Evolutionary conservation across 2,113 vertebrate genomes (phyloP).

Genomic region (Cynoglossus semilaevis): DNA sequence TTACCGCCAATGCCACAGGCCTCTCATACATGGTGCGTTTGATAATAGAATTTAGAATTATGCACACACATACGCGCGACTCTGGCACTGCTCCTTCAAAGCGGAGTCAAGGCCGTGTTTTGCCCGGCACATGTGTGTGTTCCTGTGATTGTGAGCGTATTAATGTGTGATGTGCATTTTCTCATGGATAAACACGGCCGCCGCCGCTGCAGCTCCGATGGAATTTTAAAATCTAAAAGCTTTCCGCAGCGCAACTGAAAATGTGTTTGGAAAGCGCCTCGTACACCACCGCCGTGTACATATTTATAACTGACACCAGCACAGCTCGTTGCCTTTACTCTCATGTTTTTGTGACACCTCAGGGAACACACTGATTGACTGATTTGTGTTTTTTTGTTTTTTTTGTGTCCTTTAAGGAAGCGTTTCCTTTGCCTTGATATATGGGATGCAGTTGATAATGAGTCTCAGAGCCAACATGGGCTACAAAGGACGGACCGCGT

Average conservation of each 20-base stretch:
- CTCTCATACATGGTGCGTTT: conserved; percentile 60
- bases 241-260: conserved; percentile 13
- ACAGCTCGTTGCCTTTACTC: too few species aligned
- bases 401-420: too few species aligned
- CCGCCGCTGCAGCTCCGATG: conserved; percentile 13
- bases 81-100: conserved; percentile 58
- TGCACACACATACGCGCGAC: conserved; percentile 39
- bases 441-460: too few species aligned
- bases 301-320: too few species aligned
- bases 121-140: conserved; percentile 33
- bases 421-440: too few species aligned
- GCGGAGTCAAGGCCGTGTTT: conserved; percentile 47
- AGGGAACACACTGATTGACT: too few species aligned
- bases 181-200: conserved; percentile 41
- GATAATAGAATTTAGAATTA: conserved; percentile 67
- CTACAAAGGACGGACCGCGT: too few species aligned
- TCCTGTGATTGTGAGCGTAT: conserved; percentile 33
- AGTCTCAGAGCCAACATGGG: too few species aligned
- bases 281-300: too few species aligned
- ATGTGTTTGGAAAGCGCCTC: conserved; percentile 4
- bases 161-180: conserved; percentile 36
- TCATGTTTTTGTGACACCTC: too few species aligned
- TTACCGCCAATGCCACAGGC: conserved; percentile 53
- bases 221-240: conserved; percentile 40
- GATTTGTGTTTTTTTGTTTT: too few species aligned